Conservation (phyloP, 2,113 vertebrate genomes). For the Strix uralensis region DNA sequence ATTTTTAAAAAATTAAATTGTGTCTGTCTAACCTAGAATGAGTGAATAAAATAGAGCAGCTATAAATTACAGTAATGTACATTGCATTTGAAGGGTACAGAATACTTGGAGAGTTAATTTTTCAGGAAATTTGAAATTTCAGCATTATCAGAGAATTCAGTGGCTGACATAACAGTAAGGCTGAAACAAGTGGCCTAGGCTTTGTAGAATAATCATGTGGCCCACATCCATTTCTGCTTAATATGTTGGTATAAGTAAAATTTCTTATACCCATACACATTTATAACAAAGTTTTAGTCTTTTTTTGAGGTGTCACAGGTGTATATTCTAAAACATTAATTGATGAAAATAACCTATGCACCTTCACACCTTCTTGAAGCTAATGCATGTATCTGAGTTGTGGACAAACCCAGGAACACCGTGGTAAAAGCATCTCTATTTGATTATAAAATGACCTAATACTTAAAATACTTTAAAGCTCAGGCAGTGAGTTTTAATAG, state of each 20-base stretch:
- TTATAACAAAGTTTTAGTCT: not conserved
- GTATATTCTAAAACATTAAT: not conserved
- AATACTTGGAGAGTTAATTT: not conserved
- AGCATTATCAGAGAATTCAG: not conserved
- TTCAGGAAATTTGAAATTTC: not conserved
- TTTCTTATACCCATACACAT: not conserved
- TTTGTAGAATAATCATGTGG: not conserved
- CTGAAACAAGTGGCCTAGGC: not conserved
- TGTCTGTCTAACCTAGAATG: not conserved
- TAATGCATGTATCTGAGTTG: not conserved
- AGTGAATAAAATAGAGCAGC: not conserved
- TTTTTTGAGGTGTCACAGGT: not conserved
- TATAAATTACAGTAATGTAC: not conserved
- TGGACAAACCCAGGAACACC: not conserved
- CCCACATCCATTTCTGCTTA: not conserved
- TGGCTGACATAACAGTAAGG: not conserved
- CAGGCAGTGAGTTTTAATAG: not conserved
- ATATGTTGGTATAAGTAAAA: not conserved
- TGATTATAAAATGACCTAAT: not conserved
- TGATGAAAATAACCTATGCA: not conserved
- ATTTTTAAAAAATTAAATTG: not conserved
- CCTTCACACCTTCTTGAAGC: not conserved
- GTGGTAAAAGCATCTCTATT: not conserved
- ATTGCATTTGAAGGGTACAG: not conserved
- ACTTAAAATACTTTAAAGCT: not conserved